Conservation (phyloP, 2,888 invertebrate species). For the Diploptera punctata region DNA sequence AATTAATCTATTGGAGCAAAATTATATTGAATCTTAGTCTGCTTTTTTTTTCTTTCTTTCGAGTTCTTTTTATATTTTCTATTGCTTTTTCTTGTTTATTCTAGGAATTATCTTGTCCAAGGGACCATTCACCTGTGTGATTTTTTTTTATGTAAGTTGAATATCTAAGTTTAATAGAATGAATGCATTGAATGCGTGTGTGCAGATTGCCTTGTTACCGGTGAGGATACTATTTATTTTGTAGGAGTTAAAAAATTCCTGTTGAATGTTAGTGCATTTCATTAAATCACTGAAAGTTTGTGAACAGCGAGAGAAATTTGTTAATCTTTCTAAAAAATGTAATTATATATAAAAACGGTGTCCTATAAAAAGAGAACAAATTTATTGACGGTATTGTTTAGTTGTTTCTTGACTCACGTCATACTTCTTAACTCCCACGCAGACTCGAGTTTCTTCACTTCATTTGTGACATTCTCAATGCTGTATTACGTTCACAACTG, state of each 20-base stretch:
- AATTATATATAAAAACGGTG: no score
- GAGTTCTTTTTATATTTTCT: not conserved
- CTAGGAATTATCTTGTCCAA: not conserved
- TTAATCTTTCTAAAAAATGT: no score
- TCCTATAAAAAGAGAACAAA: no score
- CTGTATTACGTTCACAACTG: no score
- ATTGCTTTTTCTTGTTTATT: not conserved
- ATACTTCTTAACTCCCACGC: no score
- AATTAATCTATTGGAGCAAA: not conserved
- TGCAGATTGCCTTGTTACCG: not conserved
- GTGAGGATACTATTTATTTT: not conserved
- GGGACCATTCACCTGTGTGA: slow-evolving; percentile 3
- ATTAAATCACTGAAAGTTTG: not conserved
- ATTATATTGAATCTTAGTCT: not conserved
- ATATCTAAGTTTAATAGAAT: not conserved
- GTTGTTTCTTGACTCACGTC: no score
- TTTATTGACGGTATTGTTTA: no score
- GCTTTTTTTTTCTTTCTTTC: not conserved
- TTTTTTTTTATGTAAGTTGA: not conserved
- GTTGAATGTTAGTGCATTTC: not conserved
- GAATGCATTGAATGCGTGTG: not conserved
- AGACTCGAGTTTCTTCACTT: no score
- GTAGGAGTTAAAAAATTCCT: not conserved
- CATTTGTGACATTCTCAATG: no score
- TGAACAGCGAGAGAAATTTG: not conserved